phyloP scores from a whole-genome alignment of 2,113 vertebrate species.

The Pachypanchax playfairii region DNA sequence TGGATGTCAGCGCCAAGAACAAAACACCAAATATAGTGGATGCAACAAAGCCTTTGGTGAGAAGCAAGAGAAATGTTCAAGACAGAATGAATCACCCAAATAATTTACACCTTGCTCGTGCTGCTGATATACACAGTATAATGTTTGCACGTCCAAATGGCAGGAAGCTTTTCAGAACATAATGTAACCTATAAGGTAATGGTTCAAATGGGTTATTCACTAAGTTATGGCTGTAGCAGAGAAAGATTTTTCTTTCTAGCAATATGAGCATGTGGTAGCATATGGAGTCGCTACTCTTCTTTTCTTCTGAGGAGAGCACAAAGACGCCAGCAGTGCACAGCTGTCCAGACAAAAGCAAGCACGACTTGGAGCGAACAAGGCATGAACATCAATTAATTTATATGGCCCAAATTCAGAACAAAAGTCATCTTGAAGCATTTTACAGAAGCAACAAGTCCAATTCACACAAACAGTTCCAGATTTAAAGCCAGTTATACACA shows the following conservation, averaged over 20 bases:
- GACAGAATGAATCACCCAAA: constrained; percentile 42
- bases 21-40: constrained; percentile 27
- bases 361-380: constrained; percentile 49
- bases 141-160: constrained; percentile 17
- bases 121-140: background rate
- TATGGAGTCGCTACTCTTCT: constrained; percentile 46
- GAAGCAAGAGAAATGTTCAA: background rate
- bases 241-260: constrained; percentile 30
- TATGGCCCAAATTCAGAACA: too few relatives aligned
- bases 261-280: constrained; percentile 71
- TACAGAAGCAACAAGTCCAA: too few relatives aligned
- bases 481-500: too few relatives aligned
- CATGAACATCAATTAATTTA: constrained; percentile 34
- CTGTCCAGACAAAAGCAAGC: constrained; percentile 75
- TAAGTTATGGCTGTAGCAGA: constrained; percentile 45
- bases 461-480: too few relatives aligned
- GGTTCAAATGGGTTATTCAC: constrained; percentile 54
- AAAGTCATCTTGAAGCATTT: too few relatives aligned
- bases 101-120: constrained; percentile 23
- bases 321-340: constrained; percentile 70
- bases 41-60: constrained; percentile 6
- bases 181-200: constrained; percentile 35
- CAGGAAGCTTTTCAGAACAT: constrained; percentile 42
- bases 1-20: constrained; percentile 30
- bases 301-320: constrained; percentile 53